Conservation (phyloP, 2,888 invertebrate species). For the Ectobius pallidus region DNA sequence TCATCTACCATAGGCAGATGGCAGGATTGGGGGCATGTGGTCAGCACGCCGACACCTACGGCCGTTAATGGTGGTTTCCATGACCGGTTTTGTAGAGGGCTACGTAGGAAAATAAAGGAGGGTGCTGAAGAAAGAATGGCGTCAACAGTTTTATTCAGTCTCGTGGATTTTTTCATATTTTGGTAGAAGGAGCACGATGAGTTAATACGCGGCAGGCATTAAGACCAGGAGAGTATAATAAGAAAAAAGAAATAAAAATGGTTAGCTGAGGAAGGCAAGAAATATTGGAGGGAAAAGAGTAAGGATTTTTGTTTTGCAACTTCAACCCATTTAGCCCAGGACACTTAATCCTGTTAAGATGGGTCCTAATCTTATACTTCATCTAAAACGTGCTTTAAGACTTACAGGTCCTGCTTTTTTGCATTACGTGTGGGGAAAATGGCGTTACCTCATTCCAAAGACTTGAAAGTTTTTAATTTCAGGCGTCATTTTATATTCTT, state of each 20-base stretch:
- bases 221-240: neutral
- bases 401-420: neutral
- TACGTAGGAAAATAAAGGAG: too few species aligned
- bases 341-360: neutral
- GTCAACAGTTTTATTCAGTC: too few species aligned
- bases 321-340: neutral
- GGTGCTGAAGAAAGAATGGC: too few species aligned
- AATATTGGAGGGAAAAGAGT: neutral
- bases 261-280: neutral
- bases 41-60: too few species aligned
- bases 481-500: neutral
- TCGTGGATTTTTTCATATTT: neutral
- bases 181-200: neutral
- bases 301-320: conserved; percentile 9
- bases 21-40: too few species aligned
- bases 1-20: too few species aligned
- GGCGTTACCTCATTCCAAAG: neutral
- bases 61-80: too few species aligned
- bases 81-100: too few species aligned
- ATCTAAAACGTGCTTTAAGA: neutral
- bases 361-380: neutral
- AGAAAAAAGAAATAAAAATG: neutral
- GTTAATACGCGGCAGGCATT: conserved; percentile 7
- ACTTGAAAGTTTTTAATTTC: conserved; percentile 7
- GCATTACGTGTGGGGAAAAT: neutral